Conservation (phyloP, 2,113 vertebrate species). For the Centropristis striata region DNA sequence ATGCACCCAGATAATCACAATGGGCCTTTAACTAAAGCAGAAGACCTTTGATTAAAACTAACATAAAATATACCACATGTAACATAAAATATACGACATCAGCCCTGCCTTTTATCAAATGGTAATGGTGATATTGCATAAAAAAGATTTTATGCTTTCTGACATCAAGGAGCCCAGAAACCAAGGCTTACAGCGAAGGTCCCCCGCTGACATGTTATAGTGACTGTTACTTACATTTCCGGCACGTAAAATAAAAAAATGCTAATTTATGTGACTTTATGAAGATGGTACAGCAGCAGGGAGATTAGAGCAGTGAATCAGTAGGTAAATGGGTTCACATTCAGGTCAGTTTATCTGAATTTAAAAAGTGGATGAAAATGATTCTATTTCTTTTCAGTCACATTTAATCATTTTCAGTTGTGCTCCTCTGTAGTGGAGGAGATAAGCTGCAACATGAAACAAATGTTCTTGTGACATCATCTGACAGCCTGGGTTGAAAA, state of each 20-base stretch:
- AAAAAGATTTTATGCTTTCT: no score
- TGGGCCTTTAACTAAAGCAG: no score
- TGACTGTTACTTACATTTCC: no score
- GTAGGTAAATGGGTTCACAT: not conserved
- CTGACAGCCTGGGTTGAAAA: conserved; percentile 3
- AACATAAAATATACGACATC: no score
- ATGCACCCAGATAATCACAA: no score
- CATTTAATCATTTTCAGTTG: not conserved
- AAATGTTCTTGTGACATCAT: conserved; percentile 5
- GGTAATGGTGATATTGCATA: no score
- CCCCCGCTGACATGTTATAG: no score
- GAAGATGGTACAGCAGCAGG: not conserved
- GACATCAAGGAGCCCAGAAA: no score
- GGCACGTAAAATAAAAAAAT: not conserved
- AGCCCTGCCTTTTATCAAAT: no score
- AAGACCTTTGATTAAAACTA: no score
- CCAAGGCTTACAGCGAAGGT: no score
- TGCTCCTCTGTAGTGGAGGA: not conserved
- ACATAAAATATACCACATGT: no score
- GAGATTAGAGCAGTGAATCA: not conserved
- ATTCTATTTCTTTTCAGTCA: not conserved
- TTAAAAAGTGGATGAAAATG: not conserved
- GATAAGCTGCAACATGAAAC: not conserved
- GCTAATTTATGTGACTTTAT: not conserved
- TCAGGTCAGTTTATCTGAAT: not conserved